Evolutionary conservation across 2,797 vertebrate species (phyloP).

Genomic region (Anguilla pacifica): DNA sequence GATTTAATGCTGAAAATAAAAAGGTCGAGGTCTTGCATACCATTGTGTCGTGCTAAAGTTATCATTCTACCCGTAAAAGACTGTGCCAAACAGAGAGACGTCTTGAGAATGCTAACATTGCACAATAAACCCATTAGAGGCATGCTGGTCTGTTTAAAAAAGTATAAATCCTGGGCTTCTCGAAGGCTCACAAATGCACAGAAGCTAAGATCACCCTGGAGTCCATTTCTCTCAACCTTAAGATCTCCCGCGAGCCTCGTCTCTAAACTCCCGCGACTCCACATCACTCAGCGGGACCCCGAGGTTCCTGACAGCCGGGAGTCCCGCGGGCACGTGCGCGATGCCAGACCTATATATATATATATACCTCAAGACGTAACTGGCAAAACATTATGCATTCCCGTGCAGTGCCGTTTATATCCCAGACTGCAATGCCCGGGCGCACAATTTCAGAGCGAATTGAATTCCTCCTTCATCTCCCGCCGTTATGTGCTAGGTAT

Average conservation of each 20-base stretch:
- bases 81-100: neutral
- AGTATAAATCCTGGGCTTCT: neutral
- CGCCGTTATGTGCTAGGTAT: neutral
- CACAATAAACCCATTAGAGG: neutral
- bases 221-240: neutral
- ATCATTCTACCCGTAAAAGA: neutral
- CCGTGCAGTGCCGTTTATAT: neutral
- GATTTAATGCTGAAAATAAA: neutral
- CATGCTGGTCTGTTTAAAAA: neutral
- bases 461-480: neutral
- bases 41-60: neutral
- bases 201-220: neutral
- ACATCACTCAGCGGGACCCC: neutral
- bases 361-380: neutral
- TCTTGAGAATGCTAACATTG: neutral
- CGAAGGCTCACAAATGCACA: neutral
- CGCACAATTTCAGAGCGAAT: neutral
- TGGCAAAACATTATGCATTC: neutral
- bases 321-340: neutral
- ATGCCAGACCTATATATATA: neutral
- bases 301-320: neutral
- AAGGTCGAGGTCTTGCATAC: neutral
- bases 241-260: neutral
- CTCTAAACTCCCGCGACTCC: neutral
- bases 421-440: neutral